These are phyloP conservation scores for Hedya salicella DNA, from an alignment of 2,888 invertebrate genomes.

Conservation along the genomic window DNA sequence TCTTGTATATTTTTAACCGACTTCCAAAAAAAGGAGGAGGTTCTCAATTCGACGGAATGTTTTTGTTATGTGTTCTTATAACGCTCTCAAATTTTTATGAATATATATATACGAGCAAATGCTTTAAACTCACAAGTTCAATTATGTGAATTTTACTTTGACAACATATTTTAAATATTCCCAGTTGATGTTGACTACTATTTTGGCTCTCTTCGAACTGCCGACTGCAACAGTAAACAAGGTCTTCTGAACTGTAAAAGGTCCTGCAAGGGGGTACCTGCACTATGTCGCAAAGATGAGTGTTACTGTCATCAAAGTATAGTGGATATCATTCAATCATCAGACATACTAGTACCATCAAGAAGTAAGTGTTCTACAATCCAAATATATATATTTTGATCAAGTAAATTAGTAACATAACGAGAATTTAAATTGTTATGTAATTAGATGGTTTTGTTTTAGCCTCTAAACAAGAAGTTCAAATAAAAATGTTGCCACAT, in stretches of 20 bases:
- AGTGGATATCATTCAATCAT: neutral
- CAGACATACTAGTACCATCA: neutral
- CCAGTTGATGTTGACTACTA: slow-evolving; percentile 28
- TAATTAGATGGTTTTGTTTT: neutral
- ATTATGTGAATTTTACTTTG: neutral
- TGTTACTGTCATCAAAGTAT: slow-evolving; percentile 27
- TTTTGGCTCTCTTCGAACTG: slow-evolving; percentile 8
- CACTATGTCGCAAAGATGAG: slow-evolving; percentile 8
- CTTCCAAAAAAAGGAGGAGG: too few species aligned
- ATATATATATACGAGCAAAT: too few species aligned
- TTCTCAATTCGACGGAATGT: too few species aligned
- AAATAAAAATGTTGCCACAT: neutral
- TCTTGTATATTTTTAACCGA: too few species aligned
- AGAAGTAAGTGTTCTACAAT: neutral
- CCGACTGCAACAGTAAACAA: slow-evolving; percentile 7
- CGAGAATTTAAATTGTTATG: too few species aligned
- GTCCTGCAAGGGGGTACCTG: neutral
- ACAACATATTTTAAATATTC: neutral
- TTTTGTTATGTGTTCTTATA: too few species aligned
- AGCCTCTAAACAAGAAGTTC: neutral
- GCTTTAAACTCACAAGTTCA: neutral
- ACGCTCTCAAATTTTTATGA: too few species aligned
- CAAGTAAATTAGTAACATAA: too few species aligned
- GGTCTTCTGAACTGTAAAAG: slow-evolving; percentile 1
- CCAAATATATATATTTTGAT: too few species aligned